Conservation (phyloP, 2,797 vertebrate species). For the Gallinago stenura region DNA sequence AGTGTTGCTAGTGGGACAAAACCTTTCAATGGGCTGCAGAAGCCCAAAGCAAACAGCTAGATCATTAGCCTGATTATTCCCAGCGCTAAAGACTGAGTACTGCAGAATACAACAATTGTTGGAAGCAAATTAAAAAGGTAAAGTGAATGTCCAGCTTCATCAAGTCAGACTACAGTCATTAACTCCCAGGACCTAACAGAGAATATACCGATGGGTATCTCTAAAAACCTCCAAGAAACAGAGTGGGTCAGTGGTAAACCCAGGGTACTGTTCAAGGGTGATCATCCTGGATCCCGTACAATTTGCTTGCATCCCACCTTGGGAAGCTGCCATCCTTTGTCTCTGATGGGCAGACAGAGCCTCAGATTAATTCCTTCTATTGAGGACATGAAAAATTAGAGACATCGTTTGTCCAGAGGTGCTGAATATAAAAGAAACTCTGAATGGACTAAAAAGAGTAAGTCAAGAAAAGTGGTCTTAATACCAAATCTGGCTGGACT, state of each 20-base stretch:
- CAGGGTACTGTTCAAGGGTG: background rate
- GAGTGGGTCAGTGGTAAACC: background rate
- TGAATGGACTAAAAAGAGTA: background rate
- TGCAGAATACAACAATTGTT: background rate
- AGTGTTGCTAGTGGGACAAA: background rate
- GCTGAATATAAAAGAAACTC: background rate
- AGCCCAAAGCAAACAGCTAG: background rate
- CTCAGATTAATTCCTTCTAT: background rate
- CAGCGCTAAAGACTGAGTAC: background rate
- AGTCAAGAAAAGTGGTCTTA: background rate
- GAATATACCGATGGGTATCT: background rate
- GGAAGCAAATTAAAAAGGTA: background rate
- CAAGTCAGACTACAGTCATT: background rate
- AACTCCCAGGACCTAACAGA: background rate
- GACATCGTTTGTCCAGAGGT: accelerated
- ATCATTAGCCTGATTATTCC: background rate
- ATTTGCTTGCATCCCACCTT: background rate
- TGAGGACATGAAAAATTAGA: background rate
- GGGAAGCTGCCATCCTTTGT: background rate
- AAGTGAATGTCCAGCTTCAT: background rate
- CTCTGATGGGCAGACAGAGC: background rate
- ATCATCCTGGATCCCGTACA: accelerated
- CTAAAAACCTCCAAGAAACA: background rate
- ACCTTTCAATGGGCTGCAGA: background rate
- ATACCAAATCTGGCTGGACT: background rate